Evolutionary conservation across 2,113 vertebrate species (phyloP).

Genomic region (Sceloporus tristichus): DNA sequence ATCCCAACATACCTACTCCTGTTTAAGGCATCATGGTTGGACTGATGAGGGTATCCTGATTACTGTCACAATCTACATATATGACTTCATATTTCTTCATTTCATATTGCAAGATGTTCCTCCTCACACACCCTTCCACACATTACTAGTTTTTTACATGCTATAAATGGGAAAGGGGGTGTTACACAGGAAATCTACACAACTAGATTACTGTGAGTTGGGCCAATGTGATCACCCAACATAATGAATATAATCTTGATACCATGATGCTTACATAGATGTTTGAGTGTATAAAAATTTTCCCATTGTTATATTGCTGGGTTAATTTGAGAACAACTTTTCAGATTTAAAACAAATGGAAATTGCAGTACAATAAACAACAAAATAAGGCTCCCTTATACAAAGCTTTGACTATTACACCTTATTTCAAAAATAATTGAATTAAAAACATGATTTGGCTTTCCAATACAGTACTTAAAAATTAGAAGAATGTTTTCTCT

Average conservation of each 20-base stretch:
- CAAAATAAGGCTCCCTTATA: background rate
- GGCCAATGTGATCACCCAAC: background rate
- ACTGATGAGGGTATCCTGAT: background rate
- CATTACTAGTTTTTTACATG: too few species aligned
- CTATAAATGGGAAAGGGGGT: too few species aligned
- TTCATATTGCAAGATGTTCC: too few species aligned
- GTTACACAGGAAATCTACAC: background rate
- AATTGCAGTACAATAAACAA: background rate
- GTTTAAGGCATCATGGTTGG: background rate
- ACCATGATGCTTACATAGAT: background rate
- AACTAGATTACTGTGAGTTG: background rate
- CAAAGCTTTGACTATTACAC: background rate
- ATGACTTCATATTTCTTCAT: too few species aligned
- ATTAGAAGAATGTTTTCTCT: background rate
- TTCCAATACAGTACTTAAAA: constrained; percentile 40
- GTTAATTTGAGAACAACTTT: background rate
- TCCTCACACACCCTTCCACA: too few species aligned
- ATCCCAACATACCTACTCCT: background rate
- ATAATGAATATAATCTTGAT: background rate
- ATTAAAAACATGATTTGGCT: constrained; percentile 47
- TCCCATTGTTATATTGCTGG: background rate
- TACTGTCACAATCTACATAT: background rate
- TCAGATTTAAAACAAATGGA: background rate
- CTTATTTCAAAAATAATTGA: constrained; percentile 33
- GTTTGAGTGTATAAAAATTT: background rate